phyloP scores from a whole-genome alignment of 1,140 invertebrate species.

The Chelonus insularis region DNA sequence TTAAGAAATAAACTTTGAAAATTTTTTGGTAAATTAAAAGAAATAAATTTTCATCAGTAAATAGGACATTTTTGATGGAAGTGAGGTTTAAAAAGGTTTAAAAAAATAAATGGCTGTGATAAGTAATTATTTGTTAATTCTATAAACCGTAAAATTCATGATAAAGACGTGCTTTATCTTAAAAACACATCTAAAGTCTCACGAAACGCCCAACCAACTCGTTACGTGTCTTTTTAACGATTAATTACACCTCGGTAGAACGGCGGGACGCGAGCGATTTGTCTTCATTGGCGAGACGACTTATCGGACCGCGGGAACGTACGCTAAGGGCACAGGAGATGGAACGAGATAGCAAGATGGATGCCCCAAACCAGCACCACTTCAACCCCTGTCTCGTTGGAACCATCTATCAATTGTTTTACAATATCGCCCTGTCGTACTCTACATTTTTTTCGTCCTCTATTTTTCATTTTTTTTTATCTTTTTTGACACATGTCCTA shows the following conservation, averaged over 20 bases:
- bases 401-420: constrained; percentile 50
- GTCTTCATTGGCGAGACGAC: constrained; percentile 50
- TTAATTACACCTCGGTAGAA: constrained; percentile 47
- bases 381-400: constrained; percentile 28
- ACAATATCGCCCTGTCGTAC: constrained; percentile 38
- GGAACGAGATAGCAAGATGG: constrained; percentile 19
- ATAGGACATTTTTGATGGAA: no score
- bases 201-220: not conserved
- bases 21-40: no score
- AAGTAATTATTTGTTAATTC: no score
- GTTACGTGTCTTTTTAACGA: constrained; percentile 31
- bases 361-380: not conserved
- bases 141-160: not conserved
- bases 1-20: no score
- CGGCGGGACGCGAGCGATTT: constrained; percentile 43
- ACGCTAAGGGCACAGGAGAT: not conserved
- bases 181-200: not conserved
- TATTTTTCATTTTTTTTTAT: constrained; percentile 10
- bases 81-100: no score
- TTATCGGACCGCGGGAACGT: constrained; percentile 35
- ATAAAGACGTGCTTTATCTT: not conserved
- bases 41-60: no score
- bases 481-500: constrained; percentile 4
- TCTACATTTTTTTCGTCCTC: constrained; percentile 14
- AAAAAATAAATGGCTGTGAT: no score